These are phyloP conservation scores for Peromyscus californicus DNA, from an alignment of 2,113 vertebrate species.

Conservation along the genomic window DNA sequence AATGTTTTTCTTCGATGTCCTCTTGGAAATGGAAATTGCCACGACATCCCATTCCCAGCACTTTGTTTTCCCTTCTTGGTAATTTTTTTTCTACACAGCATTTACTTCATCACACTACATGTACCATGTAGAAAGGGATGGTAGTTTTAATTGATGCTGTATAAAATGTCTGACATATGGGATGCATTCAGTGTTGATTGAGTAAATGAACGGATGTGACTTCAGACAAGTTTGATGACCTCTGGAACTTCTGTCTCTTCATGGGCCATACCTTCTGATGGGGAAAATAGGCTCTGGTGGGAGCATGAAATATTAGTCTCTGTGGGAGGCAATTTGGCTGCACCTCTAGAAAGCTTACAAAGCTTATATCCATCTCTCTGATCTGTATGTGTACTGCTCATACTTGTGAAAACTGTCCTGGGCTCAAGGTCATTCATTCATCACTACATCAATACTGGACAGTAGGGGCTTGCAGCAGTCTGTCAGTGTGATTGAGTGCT, in stretches of 20 bases:
- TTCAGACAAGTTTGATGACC: not conserved
- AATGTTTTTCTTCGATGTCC: not conserved
- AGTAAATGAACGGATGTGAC: not conserved
- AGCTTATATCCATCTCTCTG: not conserved
- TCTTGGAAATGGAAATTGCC: not conserved
- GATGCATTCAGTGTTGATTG: not conserved
- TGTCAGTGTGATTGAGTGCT: accelerated
- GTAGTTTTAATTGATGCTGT: no score
- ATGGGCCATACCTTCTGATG: not conserved
- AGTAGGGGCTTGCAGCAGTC: accelerated
- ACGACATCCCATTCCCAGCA: not conserved
- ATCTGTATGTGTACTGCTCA: accelerated
- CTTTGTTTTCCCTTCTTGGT: not conserved
- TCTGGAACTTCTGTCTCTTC: not conserved
- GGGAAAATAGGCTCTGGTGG: not conserved
- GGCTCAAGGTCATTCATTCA: accelerated
- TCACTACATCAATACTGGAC: accelerated
- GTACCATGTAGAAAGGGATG: not conserved
- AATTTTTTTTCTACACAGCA: not conserved
- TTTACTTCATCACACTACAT: no score
- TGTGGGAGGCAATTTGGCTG: accelerated
- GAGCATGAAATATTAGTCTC: accelerated
- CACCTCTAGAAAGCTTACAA: not conserved
- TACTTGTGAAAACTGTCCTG: accelerated
- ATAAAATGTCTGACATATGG: accelerated